phyloP scores from a whole-genome alignment of 1,140 invertebrate species.

The Anthonomus grandis region DNA sequence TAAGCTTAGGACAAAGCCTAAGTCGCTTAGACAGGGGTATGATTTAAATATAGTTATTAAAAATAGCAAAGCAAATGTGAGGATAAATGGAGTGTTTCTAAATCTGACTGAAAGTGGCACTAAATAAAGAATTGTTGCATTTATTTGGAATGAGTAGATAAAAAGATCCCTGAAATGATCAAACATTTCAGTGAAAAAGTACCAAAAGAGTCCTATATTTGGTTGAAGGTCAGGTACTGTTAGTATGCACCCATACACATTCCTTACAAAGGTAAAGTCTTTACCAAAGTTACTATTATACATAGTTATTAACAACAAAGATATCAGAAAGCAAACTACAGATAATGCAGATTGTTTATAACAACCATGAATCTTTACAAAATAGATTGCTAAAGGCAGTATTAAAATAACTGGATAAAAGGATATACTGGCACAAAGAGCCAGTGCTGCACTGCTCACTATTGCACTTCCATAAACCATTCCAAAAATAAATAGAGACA shows the following conservation, averaged over 20 bases:
- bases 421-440: conserved; percentile 75
- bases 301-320: conserved; percentile 36
- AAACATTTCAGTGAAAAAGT: conserved; percentile 99
- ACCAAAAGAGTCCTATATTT: conserved; percentile 98
- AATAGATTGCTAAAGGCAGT: conserved; percentile 61
- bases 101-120: conserved; percentile 80
- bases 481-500: conserved; percentile 66
- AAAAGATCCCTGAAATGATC: conserved; percentile 96
- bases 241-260: conserved; percentile 55
- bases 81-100: conserved; percentile 79
- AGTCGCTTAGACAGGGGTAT: conserved; percentile 93
- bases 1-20: conserved; percentile 86
- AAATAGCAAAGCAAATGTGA: conserved; percentile 80
- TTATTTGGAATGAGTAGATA: conserved; percentile 95
- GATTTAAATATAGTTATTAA: conserved; percentile 93
- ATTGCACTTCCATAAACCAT: conserved; percentile 61
- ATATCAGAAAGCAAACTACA: conserved; percentile 42
- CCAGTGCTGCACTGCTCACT: conserved; percentile 63
- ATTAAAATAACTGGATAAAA: conserved; percentile 84
- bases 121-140: conserved; percentile 86
- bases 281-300: conserved; percentile 44
- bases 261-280: conserved; percentile 30
- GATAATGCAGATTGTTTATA: conserved; percentile 22
- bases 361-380: conserved; percentile 28
- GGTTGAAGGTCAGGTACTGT: conserved; percentile 91